Evolutionary conservation across 2,888 invertebrate species (phyloP), one percentile per base, ranked within the genome.

Genomic region (Lithophane leautieri): DNA sequence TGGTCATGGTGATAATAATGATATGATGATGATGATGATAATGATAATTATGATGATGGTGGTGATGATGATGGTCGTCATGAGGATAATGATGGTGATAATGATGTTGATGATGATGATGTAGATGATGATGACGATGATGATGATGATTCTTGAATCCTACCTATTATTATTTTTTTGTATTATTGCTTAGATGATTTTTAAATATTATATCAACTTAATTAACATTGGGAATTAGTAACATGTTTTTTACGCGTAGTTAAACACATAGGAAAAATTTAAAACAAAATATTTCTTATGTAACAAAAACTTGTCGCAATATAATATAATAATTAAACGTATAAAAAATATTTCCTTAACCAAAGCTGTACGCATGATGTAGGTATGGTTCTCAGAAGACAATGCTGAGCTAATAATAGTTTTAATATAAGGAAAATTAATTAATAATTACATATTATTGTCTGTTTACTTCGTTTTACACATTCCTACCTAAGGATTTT

Each of bases 401-500:
- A 74, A 74, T 52, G 12, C 4, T 8, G 9, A 14, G 60, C 75
- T 77, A 86, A 28, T 76, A 68, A 76, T 80, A 84, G 74, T 56
- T 52, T 4, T 52, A 60, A 63, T 40, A 73, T 69, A 70, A 73
- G 73, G 75, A 87, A 82, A 79, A 77, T 56, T 50, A 28, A 61
- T 74, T 54, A 76, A 65, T 76, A 76, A 78, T 73, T n/a, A 73
- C 60, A 72, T 73, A 61, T 73, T 73, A 73, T 60, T 73, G 73
- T 75, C 28, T 40, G 67, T 67, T 60, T 50, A 67, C 52, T 73
- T 58, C 14, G 47, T 34, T 54, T 40, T 50, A 28, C 12, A 42
- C 61, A 76, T 52, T 50, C 67, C 42, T 12, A 44, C 9, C 8
- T 16, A 34, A 60, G 42, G n/a, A 34, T 52, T 60, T 16, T 42